phyloP scores from a whole-genome alignment of 2,888 invertebrate species.

The Phalera bucephala region DNA sequence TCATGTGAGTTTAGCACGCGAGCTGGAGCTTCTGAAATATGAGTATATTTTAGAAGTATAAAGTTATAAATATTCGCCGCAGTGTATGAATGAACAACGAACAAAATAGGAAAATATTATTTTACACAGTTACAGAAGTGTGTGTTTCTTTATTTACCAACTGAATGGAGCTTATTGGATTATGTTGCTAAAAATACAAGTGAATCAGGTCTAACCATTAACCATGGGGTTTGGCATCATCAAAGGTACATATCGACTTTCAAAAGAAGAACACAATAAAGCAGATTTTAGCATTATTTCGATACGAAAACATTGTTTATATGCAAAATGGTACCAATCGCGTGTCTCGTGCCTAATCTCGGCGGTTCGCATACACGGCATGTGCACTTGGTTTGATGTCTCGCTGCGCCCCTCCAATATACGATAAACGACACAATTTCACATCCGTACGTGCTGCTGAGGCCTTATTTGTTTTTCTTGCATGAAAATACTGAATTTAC shows the following conservation, averaged over 20 bases:
- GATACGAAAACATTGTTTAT: no score
- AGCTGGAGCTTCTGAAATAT: constrained; percentile 19
- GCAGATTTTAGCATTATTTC: no score
- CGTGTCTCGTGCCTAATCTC: constrained; percentile 48
- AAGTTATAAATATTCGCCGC: constrained; percentile 15
- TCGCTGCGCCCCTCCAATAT: constrained; percentile 23
- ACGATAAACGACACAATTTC: constrained; percentile 35
- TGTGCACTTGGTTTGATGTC: constrained; percentile 43
- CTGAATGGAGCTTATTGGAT: no score
- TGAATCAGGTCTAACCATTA: no score
- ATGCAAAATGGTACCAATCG: constrained; percentile 24
- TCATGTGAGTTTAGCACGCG: constrained; percentile 23
- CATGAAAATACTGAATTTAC: constrained; percentile 4
- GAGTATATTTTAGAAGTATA: constrained; percentile 6
- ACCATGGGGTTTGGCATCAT: no score
- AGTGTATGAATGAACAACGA: not conserved
- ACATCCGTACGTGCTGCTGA: constrained; percentile 23
- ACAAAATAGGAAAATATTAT: no score
- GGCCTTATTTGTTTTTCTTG: constrained; percentile 9
- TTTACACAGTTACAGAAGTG: no score
- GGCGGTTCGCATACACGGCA: constrained; percentile 37
- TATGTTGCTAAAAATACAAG: no score
- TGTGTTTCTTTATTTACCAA: no score
- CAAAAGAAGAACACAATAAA: no score
- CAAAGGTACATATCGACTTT: no score